Evolutionary conservation across 2,797 vertebrate species (phyloP), one percentile per base, ranked within the genome.

Genomic region (Rhynchotus rufescens): DNA sequence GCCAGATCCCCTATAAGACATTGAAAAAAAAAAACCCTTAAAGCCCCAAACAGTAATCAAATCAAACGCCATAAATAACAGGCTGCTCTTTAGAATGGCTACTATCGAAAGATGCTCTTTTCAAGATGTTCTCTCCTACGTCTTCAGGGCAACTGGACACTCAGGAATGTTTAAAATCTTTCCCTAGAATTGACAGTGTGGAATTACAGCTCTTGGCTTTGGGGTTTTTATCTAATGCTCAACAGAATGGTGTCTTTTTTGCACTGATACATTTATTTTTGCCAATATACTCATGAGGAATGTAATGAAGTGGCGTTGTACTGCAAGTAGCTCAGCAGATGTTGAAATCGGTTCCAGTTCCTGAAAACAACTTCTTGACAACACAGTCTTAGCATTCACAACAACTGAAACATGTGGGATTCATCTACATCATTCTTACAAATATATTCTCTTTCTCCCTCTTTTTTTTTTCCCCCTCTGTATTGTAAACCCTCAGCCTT

Each of bases 221-320:
- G 45, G 51, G 52, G 22, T 88, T 68, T 78, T 80, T 69, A 10
- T n/a, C 60, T 86, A 79, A 82, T 86, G 72, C 42, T 80, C 47
- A 92, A 79, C 54, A 87, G 86, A 93, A 90, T 30, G 0, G 64
- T 68, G 11, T 66, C 45, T 54, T 26, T 73, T 52, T 92, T 93
- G 62, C 57, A 83, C 64, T 54, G 17, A 86, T 36, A 23, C 17
- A 45, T 72, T 91, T 84, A 72, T 67, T 93, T 92, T 95, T 91
- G 95, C 96, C 96, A 90, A 74, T 90, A 82, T 72, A 93, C 51
- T 51, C 89, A 94, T 76, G 90, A 95, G 98, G 98, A 98, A 98
- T 98, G 98, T 98, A 96, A 96, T 77, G 97, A 98, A 97, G 98
- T 95, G 95, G 79, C 42, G 14, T 79, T 78, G 83, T 75, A 38